A percentile compares a stretch with the other conserved stretches of the same genome.
phyloP scores from a whole-genome alignment of 2,888 invertebrate species.

The Steromphala cineraria region DNA sequence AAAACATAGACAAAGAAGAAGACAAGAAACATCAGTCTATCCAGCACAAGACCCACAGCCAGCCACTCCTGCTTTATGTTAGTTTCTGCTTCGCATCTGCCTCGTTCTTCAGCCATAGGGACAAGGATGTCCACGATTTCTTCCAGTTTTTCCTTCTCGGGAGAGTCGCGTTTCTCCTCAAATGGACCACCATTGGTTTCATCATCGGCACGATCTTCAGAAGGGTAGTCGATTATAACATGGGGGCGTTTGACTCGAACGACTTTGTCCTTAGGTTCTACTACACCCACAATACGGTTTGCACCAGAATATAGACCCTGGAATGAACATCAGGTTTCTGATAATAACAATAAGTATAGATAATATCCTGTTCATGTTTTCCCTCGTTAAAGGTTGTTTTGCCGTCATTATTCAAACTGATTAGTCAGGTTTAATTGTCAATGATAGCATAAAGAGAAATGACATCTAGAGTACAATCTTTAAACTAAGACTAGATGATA shows the following conservation, averaged over 20 bases:
- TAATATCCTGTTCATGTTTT: no score
- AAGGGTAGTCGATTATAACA: neutral
- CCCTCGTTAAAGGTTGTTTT: no score
- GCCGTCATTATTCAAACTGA: no score
- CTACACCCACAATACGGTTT: neutral
- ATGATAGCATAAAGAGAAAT: no score
- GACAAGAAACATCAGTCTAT: neutral
- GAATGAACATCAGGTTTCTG: no score
- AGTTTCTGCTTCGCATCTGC: neutral
- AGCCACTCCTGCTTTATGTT: neutral
- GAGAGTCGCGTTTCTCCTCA: neutral
- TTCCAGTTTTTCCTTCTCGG: neutral
- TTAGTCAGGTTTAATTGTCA: no score
- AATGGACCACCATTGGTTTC: neutral
- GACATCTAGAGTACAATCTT: no score
- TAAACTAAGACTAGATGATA: no score
- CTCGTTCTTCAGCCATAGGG: neutral
- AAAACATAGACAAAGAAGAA: neutral
- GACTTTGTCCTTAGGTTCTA: neutral
- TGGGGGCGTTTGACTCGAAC: neutral
- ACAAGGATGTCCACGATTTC: neutral
- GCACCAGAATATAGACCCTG: neutral
- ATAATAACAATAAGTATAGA: no score
- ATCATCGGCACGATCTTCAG: neutral
- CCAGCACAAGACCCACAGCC: neutral